Evolutionary conservation across 2,888 invertebrate genomes (phyloP), one percentile per base, ranked within the genome.

Genomic region (Junonia oenone): DNA sequence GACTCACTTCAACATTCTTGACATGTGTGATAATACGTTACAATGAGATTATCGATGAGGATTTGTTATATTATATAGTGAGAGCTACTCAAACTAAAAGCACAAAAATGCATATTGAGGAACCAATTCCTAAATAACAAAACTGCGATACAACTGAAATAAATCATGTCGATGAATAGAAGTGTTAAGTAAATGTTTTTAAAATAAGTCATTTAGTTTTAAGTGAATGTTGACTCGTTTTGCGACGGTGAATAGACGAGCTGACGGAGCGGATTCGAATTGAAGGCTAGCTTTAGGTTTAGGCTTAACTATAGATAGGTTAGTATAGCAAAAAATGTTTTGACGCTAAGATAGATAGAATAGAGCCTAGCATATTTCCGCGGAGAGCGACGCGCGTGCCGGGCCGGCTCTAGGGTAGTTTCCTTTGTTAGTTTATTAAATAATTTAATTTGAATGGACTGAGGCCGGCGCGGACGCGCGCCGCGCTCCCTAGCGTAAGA

Each of bases 361-460:
- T 90, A 90, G 88, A 75, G 73, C 78, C 73, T 87, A 87, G 88
- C 73, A 75, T 81, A 84, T 78, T 77, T 71, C 27, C 38, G 72
- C 66, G 69, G 70, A 60, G 68, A 55, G 68, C 63, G 76, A n/a
- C 22, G 22, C 22, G 71, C 64, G 76, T 68, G 75, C 63, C 81
- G 68, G 77, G 75, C 67, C 74, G 76, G 72, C 81, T 81, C 79
- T 87, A 87, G 84, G 78, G 77, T 89, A 89, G 84, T 82, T 83
- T 88, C 83, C 82, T 87, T 83, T 85, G 78, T 89, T 90, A 89
- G 86, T 90, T 88, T 89, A 87, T 85, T 85, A 81, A 82, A 85
- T 87, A 88, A 86, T 90, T 88, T 90, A 87, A 86, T 89, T 90
- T 88, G 82, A 84, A 86, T 78, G 85, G 89, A 88, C 85, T 86